Evolutionary conservation across 92 coral and sea anemone species (phyloP).

Genomic region (Porites rus): DNA sequence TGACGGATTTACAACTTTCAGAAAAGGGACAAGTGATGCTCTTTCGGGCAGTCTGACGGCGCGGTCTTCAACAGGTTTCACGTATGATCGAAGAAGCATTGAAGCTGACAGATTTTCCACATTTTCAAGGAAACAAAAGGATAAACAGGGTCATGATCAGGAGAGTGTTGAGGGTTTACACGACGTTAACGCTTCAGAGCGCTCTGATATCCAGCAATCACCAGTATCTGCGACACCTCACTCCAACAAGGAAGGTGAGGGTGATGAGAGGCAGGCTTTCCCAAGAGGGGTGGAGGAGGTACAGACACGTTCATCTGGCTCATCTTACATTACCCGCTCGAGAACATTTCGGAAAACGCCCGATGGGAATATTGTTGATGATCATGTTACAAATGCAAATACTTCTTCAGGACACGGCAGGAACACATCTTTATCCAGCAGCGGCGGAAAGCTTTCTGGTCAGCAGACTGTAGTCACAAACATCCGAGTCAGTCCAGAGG

Average conservation of each 20-base stretch:
- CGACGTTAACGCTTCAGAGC: not conserved
- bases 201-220: not conserved
- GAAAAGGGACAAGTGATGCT: conserved; percentile 22
- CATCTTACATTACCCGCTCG: conserved; percentile 65
- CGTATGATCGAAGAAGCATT: not conserved
- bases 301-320: conserved; percentile 46
- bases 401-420: not conserved
- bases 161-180: not conserved
- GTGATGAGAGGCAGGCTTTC: not conserved
- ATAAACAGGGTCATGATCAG: not conserved
- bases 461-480: conserved; percentile 24
- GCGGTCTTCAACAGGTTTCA: not conserved
- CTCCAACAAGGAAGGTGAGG: conserved; percentile 27
- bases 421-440: not conserved
- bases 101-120: conserved; percentile 1
- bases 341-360: conserved; percentile 78
- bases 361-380: conserved; percentile 58
- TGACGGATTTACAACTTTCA: conserved; percentile 59
- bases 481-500: conserved; percentile 35
- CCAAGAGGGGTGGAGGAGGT: conserved; percentile 19
- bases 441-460: conserved; percentile 9
- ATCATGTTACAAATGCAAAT: not conserved
- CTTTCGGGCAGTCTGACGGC: conserved; percentile 8
- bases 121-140: not conserved
- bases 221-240: not conserved